Conservation (phyloP, 1,140 invertebrate genomes). For the Brachionus calyciflorus region DNA sequence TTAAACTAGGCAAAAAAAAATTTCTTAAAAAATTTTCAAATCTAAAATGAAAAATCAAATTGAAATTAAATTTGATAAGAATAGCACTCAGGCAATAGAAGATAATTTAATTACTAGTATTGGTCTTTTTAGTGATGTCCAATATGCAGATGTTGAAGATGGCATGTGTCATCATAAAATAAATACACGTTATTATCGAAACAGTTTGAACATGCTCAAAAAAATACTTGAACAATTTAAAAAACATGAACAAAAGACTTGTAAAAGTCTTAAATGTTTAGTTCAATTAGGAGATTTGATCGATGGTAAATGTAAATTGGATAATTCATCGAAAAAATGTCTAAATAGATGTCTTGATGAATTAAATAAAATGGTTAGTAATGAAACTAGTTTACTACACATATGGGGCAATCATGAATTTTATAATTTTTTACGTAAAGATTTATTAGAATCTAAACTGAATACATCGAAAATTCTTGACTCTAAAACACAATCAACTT, state of each 20-base stretch:
- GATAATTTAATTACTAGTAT: constrained; percentile 46
- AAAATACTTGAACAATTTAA: constrained; percentile 55
- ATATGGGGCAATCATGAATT: constrained; percentile 61
- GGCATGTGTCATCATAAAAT: constrained; percentile 52
- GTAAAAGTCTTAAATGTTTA: constrained; percentile 51
- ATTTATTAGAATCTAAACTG: constrained; percentile 50
- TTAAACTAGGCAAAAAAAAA: no score
- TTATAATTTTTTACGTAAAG: constrained; percentile 55
- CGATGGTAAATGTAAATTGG: constrained; percentile 53
- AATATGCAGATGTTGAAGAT: constrained; percentile 59
- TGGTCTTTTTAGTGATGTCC: constrained; percentile 58
- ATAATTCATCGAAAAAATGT: constrained; percentile 43
- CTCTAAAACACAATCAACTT: background rate
- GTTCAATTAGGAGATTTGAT: constrained; percentile 60
- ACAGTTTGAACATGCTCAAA: constrained; percentile 52
- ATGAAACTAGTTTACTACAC: constrained; percentile 52
- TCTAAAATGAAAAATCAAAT: no score
- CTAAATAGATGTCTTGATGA: constrained; percentile 23
- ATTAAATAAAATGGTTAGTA: constrained; percentile 5
- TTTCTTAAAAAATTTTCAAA: no score
- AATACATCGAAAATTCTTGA: constrained; percentile 21
- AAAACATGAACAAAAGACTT: background rate
- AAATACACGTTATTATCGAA: constrained; percentile 54
- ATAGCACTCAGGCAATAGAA: no score
- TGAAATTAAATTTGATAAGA: no score